Base-by-base conservation (phyloP, 1,140 invertebrate species). In the Bombyx mori region DNA sequence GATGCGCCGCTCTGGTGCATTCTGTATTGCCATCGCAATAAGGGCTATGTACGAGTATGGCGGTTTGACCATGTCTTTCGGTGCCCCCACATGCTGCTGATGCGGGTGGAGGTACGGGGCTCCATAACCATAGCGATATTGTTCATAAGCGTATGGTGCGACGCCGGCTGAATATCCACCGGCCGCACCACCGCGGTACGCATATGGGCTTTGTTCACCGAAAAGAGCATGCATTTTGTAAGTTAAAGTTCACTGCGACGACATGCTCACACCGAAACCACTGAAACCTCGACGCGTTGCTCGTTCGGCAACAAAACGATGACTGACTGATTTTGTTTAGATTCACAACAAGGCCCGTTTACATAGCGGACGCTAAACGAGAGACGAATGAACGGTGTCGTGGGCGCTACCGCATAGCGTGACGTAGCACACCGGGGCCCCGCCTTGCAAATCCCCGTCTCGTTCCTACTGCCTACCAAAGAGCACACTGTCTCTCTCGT, bases 21-120 rank as follows among this genome's bases (percentile, higher is more conserved):
- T 95, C 76, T 98, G 95, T 45, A 99, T 99, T 10, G 98, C 97
- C 98, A 99, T 99, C 0, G 98, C 96, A 45, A 99, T 99, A 10
- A 99, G 90, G 0, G 98, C 98, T 47, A 99, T 99, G 88, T 99
- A 99, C 0, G 96, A 98, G 77, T 99, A 99, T 0, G 98, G 98
- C 0, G 98, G 98, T 77, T 99, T 99, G 9, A 98, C 94, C 92
- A 95, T 95, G 67, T 95, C 94, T 79, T 95, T 95, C 18, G 92
- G 89, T 0, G 91, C 90, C 35, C 92, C 89, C 57, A 92, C 90
- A 44, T 92, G 90, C 61, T 94, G 94, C 71, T 95, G 94, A 61
- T 93, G 92, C 73, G 92, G 90, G 69, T 89, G 90, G 44, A 90
- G 86, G 65, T 89, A 89, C 4, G 88, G 82, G 8, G 92, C 91